Conservation (phyloP, 2,113 vertebrate species). For the Cololabis saira region DNA sequence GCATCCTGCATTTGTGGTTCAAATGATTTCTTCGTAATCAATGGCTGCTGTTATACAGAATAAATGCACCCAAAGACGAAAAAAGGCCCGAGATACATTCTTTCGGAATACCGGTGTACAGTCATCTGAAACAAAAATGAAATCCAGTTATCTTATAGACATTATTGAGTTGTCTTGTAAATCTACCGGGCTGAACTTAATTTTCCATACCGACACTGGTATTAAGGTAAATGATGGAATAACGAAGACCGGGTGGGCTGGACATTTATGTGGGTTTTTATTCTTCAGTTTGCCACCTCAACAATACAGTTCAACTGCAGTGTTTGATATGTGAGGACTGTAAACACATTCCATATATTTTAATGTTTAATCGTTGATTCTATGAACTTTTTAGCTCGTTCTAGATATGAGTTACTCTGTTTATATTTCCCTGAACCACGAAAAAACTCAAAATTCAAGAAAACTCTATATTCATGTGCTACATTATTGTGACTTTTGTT, state of each 20-base stretch:
- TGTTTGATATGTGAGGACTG: background rate
- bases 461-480: background rate
- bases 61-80: slow-evolving; percentile 45
- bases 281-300: background rate
- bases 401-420: background rate
- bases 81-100: slow-evolving; percentile 24
- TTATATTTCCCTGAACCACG: background rate
- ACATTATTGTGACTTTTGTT: too few relatives aligned
- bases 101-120: slow-evolving; percentile 27
- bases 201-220: background rate
- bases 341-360: background rate
- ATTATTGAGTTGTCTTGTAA: slow-evolving; percentile 24
- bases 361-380: background rate
- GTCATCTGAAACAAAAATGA: slow-evolving; percentile 29
- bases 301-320: background rate
- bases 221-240: slow-evolving; percentile 16
- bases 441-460: background rate
- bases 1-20: slow-evolving; percentile 32
- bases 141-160: slow-evolving; percentile 27
- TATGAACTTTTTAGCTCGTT: background rate
- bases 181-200: background rate
- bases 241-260: background rate
- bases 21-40: slow-evolving; percentile 50
- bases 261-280: background rate
- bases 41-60: slow-evolving; percentile 50